These are phyloP conservation scores for Puntigrus tetrazona DNA, from an alignment of 2,113 vertebrate species.

Conservation along the genomic window DNA sequence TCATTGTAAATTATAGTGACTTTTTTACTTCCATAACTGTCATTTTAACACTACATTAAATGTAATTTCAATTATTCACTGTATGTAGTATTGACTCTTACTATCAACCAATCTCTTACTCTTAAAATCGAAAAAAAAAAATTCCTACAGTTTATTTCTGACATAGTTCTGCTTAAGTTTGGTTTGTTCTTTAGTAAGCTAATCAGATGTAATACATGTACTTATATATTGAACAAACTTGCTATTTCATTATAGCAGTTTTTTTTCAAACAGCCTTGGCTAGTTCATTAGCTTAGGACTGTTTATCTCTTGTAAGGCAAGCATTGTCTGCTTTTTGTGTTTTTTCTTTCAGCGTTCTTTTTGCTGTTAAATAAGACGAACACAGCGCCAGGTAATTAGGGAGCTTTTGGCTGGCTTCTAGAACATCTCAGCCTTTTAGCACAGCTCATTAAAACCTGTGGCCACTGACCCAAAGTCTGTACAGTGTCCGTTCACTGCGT, in stretches of 20 bases:
- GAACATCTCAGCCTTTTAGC: conserved; percentile 30
- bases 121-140: too few relatives aligned
- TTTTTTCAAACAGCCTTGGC: not conserved
- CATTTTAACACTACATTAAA: too few relatives aligned
- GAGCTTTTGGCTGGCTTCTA: conserved; percentile 15
- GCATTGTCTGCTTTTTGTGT: not conserved
- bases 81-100: too few relatives aligned
- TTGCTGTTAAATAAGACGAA: conserved; percentile 13
- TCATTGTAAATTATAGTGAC: too few relatives aligned
- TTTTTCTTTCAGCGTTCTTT: conserved; percentile 16
- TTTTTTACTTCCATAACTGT: too few relatives aligned
- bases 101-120: too few relatives aligned
- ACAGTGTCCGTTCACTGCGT: conserved; percentile 9
- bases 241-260: not conserved
- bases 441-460: conserved; percentile 42
- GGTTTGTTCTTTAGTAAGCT: not conserved
- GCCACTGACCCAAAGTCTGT: conserved; percentile 41
- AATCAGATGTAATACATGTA: not conserved
- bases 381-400: conserved; percentile 23
- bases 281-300: conserved; percentile 23
- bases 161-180: not conserved
- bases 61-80: too few relatives aligned
- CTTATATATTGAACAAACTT: not conserved
- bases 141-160: not conserved
- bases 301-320: conserved; percentile 23